Conservation (phyloP, 2,888 invertebrate genomes). For the Drosophila suboccidentalis region DNA sequence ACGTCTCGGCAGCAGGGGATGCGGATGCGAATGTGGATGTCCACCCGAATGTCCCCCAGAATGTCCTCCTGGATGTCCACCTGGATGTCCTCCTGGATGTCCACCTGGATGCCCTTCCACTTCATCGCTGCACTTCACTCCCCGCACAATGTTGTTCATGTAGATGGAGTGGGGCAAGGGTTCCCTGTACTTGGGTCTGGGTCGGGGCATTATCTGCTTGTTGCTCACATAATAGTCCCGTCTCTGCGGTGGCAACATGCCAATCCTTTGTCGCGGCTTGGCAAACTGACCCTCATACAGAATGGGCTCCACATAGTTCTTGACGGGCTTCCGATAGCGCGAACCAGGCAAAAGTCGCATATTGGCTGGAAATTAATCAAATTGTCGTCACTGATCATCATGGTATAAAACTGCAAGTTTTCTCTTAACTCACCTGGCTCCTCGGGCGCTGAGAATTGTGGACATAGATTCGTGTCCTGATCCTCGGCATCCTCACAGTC, state of each 20-base stretch:
- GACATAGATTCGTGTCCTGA: slow-evolving; percentile 66
- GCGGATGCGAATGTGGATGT: background rate
- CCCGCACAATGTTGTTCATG: slow-evolving; percentile 71
- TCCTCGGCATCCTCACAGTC: slow-evolving; percentile 55
- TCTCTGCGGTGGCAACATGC: slow-evolving; percentile 27
- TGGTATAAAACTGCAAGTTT: background rate
- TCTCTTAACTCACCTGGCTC: slow-evolving; percentile 19
- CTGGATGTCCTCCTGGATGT: background rate
- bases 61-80: background rate
- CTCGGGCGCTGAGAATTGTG: slow-evolving; percentile 56
- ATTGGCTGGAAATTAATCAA: slow-evolving; percentile 18
- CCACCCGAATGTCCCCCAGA: background rate
- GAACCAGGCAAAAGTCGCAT: background rate
- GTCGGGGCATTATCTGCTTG: slow-evolving; percentile 66
- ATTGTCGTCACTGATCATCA: background rate
- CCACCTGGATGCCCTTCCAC: background rate
- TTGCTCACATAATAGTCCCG: slow-evolving; percentile 67
- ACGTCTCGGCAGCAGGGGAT: slow-evolving; percentile 17
- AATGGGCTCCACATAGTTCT: slow-evolving; percentile 72
- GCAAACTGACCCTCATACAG: slow-evolving; percentile 64
- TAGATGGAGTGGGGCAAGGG: slow-evolving; percentile 66
- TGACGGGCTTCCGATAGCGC: slow-evolving; percentile 60
- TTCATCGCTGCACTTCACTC: slow-evolving; percentile 65
- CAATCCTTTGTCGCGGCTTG: slow-evolving; percentile 58
- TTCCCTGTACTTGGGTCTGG: slow-evolving; percentile 54